Evolutionary conservation across 2,113 vertebrate genomes (phyloP).

Genomic region (Rafetus swinhoei): DNA sequence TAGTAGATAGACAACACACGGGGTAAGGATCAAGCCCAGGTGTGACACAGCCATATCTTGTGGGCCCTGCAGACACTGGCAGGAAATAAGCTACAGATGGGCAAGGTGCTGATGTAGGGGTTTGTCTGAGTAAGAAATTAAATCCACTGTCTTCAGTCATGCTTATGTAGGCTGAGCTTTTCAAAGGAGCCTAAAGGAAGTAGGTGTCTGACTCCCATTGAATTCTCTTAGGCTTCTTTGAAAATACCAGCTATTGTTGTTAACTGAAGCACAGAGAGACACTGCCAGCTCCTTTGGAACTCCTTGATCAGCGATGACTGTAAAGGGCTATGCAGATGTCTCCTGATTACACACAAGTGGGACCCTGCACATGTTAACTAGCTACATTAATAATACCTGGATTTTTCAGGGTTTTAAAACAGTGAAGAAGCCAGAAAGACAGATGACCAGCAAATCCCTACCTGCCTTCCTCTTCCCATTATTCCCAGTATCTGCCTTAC

Average conservation of each 20-base stretch:
- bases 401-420: accelerated
- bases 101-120: neutral
- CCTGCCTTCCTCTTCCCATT: neutral
- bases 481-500: neutral
- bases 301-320: neutral
- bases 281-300: neutral
- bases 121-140: neutral
- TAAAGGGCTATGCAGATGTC: neutral
- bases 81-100: neutral
- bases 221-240: neutral
- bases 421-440: neutral
- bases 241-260: neutral
- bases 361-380: neutral
- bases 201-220: neutral
- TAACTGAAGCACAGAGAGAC: neutral
- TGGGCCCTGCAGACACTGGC: neutral
- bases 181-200: neutral
- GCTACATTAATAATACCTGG: accelerated
- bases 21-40: neutral
- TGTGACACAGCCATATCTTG: neutral
- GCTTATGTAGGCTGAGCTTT: neutral
- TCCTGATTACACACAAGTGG: neutral
- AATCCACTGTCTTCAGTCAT: neutral
- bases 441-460: neutral
- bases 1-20: neutral